Conservation (phyloP, 2,113 vertebrate species). For the Hipposideros armiger region DNA sequence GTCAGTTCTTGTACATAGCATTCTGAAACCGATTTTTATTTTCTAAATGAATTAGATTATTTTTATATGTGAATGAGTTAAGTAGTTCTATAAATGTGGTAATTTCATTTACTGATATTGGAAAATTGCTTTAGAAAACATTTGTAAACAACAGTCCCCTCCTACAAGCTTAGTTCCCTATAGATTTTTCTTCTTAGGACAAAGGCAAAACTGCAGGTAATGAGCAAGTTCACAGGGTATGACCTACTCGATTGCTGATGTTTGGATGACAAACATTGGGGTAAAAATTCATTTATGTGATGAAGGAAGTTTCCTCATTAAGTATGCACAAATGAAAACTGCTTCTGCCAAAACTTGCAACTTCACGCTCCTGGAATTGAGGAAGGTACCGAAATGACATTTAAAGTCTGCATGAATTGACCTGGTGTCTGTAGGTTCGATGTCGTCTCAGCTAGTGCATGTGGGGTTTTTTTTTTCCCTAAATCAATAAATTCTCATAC, state of each 20-base stretch:
- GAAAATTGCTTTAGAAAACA: slow-evolving; percentile 7
- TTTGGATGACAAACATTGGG: background rate
- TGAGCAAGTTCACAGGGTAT: background rate
- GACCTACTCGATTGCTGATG: background rate
- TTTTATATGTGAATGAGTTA: background rate
- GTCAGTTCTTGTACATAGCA: background rate
- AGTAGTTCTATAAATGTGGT: background rate
- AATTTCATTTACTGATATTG: background rate
- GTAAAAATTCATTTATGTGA: background rate
- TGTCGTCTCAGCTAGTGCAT: background rate
- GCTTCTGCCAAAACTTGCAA: background rate
- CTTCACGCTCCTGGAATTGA: background rate
- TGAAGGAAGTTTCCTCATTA: background rate
- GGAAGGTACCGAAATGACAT: background rate
- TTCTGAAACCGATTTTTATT: background rate
- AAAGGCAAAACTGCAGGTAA: background rate
- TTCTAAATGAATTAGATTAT: background rate
- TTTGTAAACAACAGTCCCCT: background rate
- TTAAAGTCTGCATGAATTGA: background rate
- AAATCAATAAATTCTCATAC: slow-evolving; percentile 62
- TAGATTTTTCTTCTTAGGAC: background rate
- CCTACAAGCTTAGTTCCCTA: background rate
- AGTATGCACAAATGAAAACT: background rate
- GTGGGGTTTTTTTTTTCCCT: background rate
- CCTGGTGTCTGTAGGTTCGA: background rate